Percentiles rank a stretch among this genome's conserved stretches.
Evolutionary conservation across 1,140 invertebrate genomes (phyloP).

Genomic region (Drosophila pruinosa): DNA sequence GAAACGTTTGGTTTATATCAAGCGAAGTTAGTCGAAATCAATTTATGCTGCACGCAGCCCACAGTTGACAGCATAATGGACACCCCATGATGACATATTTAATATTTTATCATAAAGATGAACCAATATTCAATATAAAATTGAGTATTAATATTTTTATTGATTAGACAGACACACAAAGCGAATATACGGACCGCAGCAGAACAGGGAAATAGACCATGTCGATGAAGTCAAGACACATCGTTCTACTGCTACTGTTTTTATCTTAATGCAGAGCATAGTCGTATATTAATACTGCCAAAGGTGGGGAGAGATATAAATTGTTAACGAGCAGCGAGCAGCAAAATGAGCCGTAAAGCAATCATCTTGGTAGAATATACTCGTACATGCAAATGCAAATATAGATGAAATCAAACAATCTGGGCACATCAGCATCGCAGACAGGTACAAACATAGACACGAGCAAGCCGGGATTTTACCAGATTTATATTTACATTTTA

Average conservation of each 20-base stretch:
- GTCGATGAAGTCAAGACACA: background rate
- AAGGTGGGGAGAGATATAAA: conserved; percentile 58
- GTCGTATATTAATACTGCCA: conserved; percentile 26
- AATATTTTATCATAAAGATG: background rate
- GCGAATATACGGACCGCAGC: background rate
- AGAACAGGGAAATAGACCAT: too few relatives aligned
- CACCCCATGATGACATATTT: background rate
- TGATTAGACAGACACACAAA: too few relatives aligned
- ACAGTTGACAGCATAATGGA: background rate
- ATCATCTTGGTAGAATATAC: conserved; percentile 62
- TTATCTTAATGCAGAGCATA: conserved; percentile 45
- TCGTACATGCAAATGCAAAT: conserved; percentile 49
- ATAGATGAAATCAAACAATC: conserved; percentile 24
- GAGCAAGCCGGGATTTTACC: conserved; percentile 7
- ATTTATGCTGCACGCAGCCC: conserved; percentile 60
- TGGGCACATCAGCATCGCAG: conserved; percentile 28
- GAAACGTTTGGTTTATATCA: conserved; percentile 64
- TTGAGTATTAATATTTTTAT: too few relatives aligned
- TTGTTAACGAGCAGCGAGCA: conserved; percentile 61
- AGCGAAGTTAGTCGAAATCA: conserved; percentile 46
- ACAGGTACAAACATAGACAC: background rate
- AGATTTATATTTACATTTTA: conserved; percentile 64
- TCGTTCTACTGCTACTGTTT: background rate
- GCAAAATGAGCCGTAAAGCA: conserved; percentile 78
- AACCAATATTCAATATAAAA: background rate